Evolutionary conservation across 2,888 invertebrate species (phyloP), one percentile per base, ranked within the genome.

Genomic region (Amaurobius ferox): DNA sequence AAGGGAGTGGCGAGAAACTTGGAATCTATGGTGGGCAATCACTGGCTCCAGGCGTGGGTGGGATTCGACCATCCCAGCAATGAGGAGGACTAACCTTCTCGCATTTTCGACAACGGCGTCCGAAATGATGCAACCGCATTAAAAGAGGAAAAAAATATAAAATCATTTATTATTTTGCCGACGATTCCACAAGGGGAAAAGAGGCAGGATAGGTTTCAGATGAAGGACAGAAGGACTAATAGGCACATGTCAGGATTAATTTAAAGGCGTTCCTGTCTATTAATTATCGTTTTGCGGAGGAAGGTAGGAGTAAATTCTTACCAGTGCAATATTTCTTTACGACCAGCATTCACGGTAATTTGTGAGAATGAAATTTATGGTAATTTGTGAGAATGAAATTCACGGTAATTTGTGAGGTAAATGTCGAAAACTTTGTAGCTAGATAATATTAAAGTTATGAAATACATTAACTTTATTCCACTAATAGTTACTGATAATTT

Each of bases 11-110:
- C 39, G 23, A 30, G 28, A 23, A 28, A 35, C 23, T 35, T 30
- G 64, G 55, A 55, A 55, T 55, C 55, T 66, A 32, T 66, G 30
- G 32, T 30, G 32, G 19, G 77, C 26, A 48, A 28, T 30, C 55
- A 32, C 48, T 77, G 13, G 77, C 83, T 83, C 23, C 23, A n/a
- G 83, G 83, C 83, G 83, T 77, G 64, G 83, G 83, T 83, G 83
- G 83, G 48, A 30, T 44, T 30, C 26, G n/a, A 62, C 48, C 71
- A 66, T 66, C 66, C 48, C 39, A 80, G 67, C 80, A 80, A 80
- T 76, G 29, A 44, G 5, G 23, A 55, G 55, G 77, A 71, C 66
- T 72, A 66, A 29, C 80, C 80, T 44, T 68, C 61, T 61, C 73
- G 67, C n/a, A 64, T 77, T 83, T 83, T 83, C 55, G 77, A 71